Evolutionary conservation across 2,113 vertebrate genomes (phyloP), one percentile per base, ranked within the genome.

Genomic region (Orycteropus afer): DNA sequence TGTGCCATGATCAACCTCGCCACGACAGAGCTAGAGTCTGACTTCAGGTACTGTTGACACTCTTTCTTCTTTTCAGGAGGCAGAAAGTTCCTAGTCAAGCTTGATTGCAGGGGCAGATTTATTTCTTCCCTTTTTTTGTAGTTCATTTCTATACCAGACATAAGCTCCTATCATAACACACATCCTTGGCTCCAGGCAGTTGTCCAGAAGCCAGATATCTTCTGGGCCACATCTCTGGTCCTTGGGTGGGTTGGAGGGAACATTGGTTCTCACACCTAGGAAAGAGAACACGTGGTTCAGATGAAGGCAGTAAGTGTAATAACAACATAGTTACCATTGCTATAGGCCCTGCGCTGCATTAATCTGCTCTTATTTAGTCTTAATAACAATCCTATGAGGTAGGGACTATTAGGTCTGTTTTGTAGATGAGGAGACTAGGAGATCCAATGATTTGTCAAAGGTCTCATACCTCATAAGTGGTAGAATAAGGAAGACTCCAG

Each of bases 1-100:
- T 99, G 99, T 47, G 99, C 99, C 47, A 99, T 99, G 99, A 99
- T 99, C 98, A 99, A 99, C 98, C 99, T 99, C 25, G 98, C 99
- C 23, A 99, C 99, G 97, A 99, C 99, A 0, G 98, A 99, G 95
- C 98, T 99, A 85, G 99, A 99, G 97, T 99, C 99, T 1, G 99
- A 99, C 97, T 99, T 99, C 98, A 99, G 99, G 99, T 99, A 97
- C 57, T 0, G 10, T 49, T 53, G n/a, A 42, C 3, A 18, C 37
- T 47, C 77, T 93, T 89, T 81, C 59, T 42, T 5, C 32, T 49
- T 90, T 80, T 80, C 45, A 57, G n/a, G 27, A n/a, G 37, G 17
- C 42, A 22, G 37, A 78, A 67, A 78, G 32, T n/a, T 57, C 61
- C n/a, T 84, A 57, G 23, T 73, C n/a, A 5, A 89, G 23, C 55